Evolutionary conservation across 92 coral and sea anemone genomes (phyloP).

Genomic region (Ricordea florida): DNA sequence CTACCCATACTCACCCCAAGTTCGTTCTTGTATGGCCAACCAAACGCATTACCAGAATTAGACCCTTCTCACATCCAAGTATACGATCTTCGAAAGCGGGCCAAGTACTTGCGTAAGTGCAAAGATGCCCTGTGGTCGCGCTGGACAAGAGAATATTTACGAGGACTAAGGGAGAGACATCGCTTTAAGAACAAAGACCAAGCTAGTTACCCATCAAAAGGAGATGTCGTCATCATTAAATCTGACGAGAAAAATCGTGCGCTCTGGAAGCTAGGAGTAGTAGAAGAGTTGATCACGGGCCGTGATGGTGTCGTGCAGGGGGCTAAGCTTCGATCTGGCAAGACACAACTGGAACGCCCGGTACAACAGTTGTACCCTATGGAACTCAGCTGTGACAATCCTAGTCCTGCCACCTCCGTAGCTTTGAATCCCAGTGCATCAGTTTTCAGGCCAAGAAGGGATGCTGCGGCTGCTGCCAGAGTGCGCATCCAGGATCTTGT

Average conservation of each 20-base stretch:
- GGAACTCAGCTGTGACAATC: constrained; percentile 21
- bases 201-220: background rate
- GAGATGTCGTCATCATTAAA: constrained; percentile 35
- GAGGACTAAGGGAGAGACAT: constrained; percentile 27
- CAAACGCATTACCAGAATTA: constrained; percentile 19
- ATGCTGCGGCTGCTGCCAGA: too few relatives aligned
- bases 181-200: background rate
- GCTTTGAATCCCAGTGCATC: too few relatives aligned
- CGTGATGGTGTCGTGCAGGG: constrained; percentile 28
- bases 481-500: too few relatives aligned
- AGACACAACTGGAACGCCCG: constrained; percentile 18
- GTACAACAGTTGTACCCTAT: constrained; percentile 29
- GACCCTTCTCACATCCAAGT: constrained; percentile 15
- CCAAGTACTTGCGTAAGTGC: constrained; percentile 9
- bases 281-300: constrained; percentile 5
- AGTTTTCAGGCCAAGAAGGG: too few relatives aligned
- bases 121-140: constrained; percentile 27
- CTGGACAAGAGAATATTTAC: constrained; percentile 20
- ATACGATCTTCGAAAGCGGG: constrained; percentile 3
- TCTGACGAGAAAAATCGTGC: constrained; percentile 21
- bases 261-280: constrained; percentile 25
- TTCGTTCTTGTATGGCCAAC: constrained; percentile 4
- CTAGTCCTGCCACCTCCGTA: too few relatives aligned
- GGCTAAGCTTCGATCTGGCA: constrained; percentile 31
- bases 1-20: constrained; percentile 31